Base-by-base conservation (phyloP, 1,140 invertebrate species). In the Drosophila kepulauana region DNA sequence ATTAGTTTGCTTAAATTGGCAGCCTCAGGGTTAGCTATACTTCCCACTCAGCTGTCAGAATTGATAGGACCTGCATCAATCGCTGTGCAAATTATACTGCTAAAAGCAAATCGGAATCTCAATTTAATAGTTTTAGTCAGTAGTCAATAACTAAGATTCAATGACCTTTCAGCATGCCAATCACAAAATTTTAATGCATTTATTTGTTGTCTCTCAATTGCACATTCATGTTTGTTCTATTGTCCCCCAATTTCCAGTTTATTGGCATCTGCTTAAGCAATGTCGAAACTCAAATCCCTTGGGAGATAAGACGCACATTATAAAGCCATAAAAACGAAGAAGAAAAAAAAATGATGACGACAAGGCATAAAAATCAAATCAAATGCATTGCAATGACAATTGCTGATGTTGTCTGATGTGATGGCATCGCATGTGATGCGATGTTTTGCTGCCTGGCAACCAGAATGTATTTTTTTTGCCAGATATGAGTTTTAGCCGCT, bases 351-450 rank as follows among this genome's bases (percentile, higher is more conserved):
- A 49, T 61, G 11, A 61, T 52, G 57, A 57, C 49, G 67, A 58
- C 59, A 74, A 59, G 74, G 62, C 72, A 84, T 84, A 84, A 85
- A 85, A 84, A 85, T 85, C 63, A 86, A 85, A 85, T 81, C 78
- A 75, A 81, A 84, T 84, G 81, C 81, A 85, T 51, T 70, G 77
- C 81, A 70, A 74, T 78, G 81, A 75, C 78, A 85, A 79, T 74
- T 85, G 81, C 49, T 78, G 70, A 52, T 69, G n/a, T 41, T 28
- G 16, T 20, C 15, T 75, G 43, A 5, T 56, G n/a, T 75, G 43
- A 5, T 56, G n/a, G n/a, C n/a, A 38, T 8, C 7, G 2, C 10
- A 43, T 43, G 41, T 43, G 41, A 43, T 41, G 38, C 8, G n/a
- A 16, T 38, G 35, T 11, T 7, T 8, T 67, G 25, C 11, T 67